A percentile compares a stretch with the other conserved stretches of the same genome.
phyloP scores from a whole-genome alignment of 1,140 invertebrate species.

The Drosophila kepulauana region DNA sequence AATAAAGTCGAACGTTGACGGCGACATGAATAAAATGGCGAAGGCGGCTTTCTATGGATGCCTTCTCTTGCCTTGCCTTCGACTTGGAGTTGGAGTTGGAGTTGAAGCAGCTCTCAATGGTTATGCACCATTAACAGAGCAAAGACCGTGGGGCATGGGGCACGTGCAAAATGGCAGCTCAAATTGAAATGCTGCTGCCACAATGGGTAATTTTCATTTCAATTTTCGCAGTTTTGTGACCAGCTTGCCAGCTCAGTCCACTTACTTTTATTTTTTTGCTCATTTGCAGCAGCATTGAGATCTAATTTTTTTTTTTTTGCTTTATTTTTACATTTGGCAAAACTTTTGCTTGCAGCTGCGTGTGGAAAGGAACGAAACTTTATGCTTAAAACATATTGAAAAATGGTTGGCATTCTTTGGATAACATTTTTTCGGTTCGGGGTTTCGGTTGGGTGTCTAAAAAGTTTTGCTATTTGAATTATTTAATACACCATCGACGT shows the following conservation, averaged over 20 bases:
- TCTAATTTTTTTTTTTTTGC: slow-evolving; percentile 30
- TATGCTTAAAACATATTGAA: slow-evolving; percentile 76
- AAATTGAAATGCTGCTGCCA: slow-evolving; percentile 80
- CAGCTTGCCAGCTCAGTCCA: slow-evolving; percentile 10
- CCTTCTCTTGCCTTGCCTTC: too few relatives aligned
- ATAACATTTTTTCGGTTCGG: slow-evolving; percentile 10
- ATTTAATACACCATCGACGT: slow-evolving; percentile 24
- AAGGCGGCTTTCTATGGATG: slow-evolving; percentile 18
- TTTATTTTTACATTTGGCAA: slow-evolving; percentile 26
- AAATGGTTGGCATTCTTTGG: slow-evolving; percentile 66
- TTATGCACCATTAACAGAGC: slow-evolving; percentile 49
- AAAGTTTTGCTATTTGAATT: slow-evolving; percentile 39
- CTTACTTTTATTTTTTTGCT: slow-evolving; percentile 76
- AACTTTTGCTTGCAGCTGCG: slow-evolving; percentile 72
- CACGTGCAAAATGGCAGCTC: slow-evolving; percentile 77
- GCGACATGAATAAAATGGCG: slow-evolving; percentile 73
- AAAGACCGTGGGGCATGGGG: slow-evolving; percentile 42
- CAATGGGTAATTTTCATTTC: slow-evolving; percentile 85
- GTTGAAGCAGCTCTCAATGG: slow-evolving; percentile 36
- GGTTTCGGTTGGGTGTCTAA: slow-evolving; percentile 10
- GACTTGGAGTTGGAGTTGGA: slow-evolving; percentile 3
- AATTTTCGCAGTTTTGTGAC: slow-evolving; percentile 78
- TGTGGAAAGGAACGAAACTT: slow-evolving; percentile 62
- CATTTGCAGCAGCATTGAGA: slow-evolving; percentile 71
- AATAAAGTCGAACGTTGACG: slow-evolving; percentile 80